These are phyloP conservation scores for Caenorhabditis becei DNA, from an alignment of 2,888 invertebrate genomes.

Conservation along the genomic window DNA sequence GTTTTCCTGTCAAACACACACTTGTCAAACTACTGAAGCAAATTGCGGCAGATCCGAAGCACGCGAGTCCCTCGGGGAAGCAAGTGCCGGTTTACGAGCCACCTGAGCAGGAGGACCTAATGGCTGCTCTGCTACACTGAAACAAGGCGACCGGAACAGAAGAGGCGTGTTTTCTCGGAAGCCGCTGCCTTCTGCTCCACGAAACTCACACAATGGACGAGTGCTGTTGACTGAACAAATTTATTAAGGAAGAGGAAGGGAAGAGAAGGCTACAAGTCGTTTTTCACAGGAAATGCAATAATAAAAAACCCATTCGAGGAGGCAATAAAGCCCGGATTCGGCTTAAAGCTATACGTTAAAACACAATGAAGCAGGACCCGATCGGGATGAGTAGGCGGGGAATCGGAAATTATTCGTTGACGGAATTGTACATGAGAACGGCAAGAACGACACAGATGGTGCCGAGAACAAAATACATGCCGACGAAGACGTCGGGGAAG, in stretches of 20 bases:
- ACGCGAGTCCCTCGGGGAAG: slow-evolving; percentile 23
- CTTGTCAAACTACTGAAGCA: slow-evolving; percentile 44
- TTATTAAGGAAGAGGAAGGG: slow-evolving; percentile 12
- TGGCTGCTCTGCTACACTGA: slow-evolving; percentile 29
- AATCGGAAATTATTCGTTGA: slow-evolving; percentile 78
- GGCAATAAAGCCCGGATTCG: background rate
- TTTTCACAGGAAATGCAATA: slow-evolving; percentile 29
- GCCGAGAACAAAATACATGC: slow-evolving; percentile 79
- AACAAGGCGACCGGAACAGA: slow-evolving; percentile 7
- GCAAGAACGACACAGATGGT: slow-evolving; percentile 78
- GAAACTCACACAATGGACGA: slow-evolving; percentile 15
- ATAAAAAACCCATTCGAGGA: slow-evolving; percentile 1
- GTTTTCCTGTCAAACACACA: slow-evolving; percentile 57
- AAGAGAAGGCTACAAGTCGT: slow-evolving; percentile 2
- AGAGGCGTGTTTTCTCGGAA: slow-evolving; percentile 1
- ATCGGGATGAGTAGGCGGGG: too few species aligned
- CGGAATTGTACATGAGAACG: slow-evolving; percentile 81
- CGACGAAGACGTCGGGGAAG: slow-evolving; percentile 76
- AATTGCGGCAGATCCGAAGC: slow-evolving; percentile 24
- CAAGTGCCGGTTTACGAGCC: slow-evolving; percentile 37
- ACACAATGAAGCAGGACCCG: slow-evolving; percentile 11
- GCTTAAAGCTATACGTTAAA: slow-evolving; percentile 11
- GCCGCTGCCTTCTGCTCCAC: slow-evolving; percentile 24
- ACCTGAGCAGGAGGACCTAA: slow-evolving; percentile 44
- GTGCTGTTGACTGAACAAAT: slow-evolving; percentile 5